Base-by-base conservation (phyloP, 1,140 invertebrate species). In the Psix sp. region DNA sequence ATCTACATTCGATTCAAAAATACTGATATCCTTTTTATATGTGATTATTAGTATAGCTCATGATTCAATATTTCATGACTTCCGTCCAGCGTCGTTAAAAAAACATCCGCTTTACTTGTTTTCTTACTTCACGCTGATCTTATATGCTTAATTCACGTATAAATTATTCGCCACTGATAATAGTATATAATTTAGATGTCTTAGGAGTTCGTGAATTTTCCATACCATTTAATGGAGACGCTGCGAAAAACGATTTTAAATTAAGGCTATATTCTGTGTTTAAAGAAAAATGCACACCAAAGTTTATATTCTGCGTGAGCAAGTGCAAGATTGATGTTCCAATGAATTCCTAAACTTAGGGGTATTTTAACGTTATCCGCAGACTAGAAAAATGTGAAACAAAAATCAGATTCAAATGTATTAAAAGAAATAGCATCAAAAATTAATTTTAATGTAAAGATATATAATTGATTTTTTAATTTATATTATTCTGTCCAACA, bases 141-240 rank as follows among this genome's bases (percentile, higher is more conserved):
- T 29, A 2, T 7, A 36, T 52, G 26, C 35, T 54, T 60, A 70
- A 60, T 60, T 70, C 52, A 38, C 31, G 16, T 52, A 15, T 67
- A 68, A 68, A 70, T 70, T 70, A 70, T 60, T 71, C 54, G 7
- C 48, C 14, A 20, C 66, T 56, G 49, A 71, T 71, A 71, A 71
- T 57, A 72, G 68, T 57, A 38, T 72, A 59, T 65, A 72, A 63
- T 72, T 63, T 72, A 63, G 42, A 57, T 11, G 45, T 57, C 52
- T 63, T 51, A 57, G 14, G 6, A 59, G 43, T 54, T 63, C 57
- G 33, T 63, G 42, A 63, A 72, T 72, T 72, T 72, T 72, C 49
- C 59, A 62, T 71, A 21, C 14, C 31, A 56, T 71, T 62, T 70
- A 60, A 70, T 70, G 56, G 56, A 54, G 35, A 45, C 20, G 13